These are phyloP conservation scores for Malaclemys terrapin DNA, from an alignment of 2,113 vertebrate species.

Conservation along the genomic window DNA sequence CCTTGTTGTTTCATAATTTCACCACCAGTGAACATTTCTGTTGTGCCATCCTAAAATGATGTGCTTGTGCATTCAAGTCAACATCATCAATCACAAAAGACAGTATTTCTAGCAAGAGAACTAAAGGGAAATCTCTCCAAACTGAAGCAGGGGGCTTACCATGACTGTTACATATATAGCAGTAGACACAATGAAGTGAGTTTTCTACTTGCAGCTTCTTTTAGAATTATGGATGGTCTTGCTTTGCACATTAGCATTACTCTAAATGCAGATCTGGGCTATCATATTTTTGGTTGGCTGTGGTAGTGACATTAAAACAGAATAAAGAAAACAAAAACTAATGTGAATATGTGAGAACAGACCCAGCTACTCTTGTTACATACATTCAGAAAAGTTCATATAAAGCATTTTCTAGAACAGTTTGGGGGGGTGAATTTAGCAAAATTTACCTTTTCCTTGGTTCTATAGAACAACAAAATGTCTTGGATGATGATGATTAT, in stretches of 20 bases:
- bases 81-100: background rate
- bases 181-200: background rate
- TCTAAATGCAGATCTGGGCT: background rate
- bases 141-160: fast-evolving
- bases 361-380: fast-evolving
- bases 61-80: background rate
- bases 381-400: background rate
- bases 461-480: background rate
- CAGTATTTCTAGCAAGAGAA: background rate
- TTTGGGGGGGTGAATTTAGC: background rate
- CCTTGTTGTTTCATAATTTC: background rate
- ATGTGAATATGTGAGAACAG: background rate
- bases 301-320: background rate
- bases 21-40: background rate
- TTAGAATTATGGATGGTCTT: background rate
- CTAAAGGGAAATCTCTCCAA: background rate
- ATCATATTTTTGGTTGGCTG: background rate
- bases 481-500: background rate
- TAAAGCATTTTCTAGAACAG: background rate
- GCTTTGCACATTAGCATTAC: background rate
- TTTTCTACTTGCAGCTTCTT: background rate
- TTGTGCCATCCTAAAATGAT: background rate
- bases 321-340: background rate
- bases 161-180: background rate
- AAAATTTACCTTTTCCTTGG: background rate